phyloP scores from a whole-genome alignment of 2,113 vertebrate species.

The Neotoma lepida region DNA sequence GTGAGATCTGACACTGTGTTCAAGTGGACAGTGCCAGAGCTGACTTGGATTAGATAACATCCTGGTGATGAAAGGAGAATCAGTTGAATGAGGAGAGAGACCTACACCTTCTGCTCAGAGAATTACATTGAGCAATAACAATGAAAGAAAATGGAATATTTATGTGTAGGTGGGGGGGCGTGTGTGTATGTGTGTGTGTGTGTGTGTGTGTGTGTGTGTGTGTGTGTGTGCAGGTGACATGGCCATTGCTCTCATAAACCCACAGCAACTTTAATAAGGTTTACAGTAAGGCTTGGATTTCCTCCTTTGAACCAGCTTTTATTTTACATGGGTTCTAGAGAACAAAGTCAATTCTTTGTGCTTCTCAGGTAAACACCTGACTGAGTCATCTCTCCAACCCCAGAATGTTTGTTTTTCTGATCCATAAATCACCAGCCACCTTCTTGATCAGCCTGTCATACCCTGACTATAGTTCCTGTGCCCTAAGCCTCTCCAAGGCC shows the following conservation, averaged over 20 bases:
- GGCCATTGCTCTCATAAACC: not conserved
- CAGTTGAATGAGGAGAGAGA: not conserved
- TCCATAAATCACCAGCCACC: not conserved
- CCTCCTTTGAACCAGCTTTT: not conserved
- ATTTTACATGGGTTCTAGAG: not conserved
- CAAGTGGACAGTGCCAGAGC: fast-evolving
- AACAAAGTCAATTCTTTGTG: not conserved
- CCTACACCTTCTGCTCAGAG: not conserved
- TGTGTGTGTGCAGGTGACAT: not conserved
- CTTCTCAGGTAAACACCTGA: not conserved
- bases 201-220: fast-evolving
- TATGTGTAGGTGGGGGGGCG: too few species aligned
- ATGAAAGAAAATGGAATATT: not conserved
- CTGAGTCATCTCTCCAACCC: not conserved
- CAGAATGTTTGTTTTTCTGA: not conserved
- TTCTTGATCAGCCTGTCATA: not conserved
- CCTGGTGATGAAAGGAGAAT: not conserved
- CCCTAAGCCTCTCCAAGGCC: not conserved
- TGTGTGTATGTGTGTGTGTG: too few species aligned
- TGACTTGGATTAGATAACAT: not conserved
- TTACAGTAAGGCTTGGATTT: not conserved
- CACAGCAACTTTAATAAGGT: not conserved
- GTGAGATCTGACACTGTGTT: not conserved
- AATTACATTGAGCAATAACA: not conserved
- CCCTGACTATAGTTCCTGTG: not conserved